Conservation (phyloP, 2,113 vertebrate genomes). For the Bubo blakistoni region DNA sequence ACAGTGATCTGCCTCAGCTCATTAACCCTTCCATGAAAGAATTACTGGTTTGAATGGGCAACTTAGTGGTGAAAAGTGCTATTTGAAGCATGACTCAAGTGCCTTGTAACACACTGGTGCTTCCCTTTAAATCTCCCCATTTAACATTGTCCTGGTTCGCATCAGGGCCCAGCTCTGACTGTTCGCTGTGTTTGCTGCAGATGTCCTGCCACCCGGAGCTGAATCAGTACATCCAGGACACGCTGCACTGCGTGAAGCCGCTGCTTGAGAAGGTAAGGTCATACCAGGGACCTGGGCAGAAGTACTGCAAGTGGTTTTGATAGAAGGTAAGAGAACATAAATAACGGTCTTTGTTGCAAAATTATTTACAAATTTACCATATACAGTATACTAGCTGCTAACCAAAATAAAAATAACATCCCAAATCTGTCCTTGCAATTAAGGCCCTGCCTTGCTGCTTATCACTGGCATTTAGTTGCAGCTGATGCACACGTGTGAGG, state of each 20-base stretch:
- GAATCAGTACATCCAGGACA: slow-evolving; percentile 97
- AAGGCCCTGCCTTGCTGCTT: background rate
- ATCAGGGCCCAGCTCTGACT: background rate
- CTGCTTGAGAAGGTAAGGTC: slow-evolving; percentile 92
- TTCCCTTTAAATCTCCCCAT: background rate
- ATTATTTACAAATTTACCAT: background rate
- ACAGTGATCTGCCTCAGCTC: background rate
- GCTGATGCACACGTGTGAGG: background rate
- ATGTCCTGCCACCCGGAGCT: slow-evolving; percentile 98
- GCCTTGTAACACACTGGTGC: background rate
- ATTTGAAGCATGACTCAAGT: background rate
- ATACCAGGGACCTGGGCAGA: background rate
- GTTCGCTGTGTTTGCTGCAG: slow-evolving; percentile 65
- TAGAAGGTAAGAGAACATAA: background rate
- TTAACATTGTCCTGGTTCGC: background rate
- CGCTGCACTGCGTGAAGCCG: slow-evolving; percentile 92
- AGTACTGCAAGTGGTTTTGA: background rate
- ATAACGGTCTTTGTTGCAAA: background rate
- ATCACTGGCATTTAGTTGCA: background rate
- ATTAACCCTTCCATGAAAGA: background rate
- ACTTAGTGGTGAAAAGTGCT: background rate
- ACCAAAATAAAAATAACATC: background rate
- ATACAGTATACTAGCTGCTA: background rate
- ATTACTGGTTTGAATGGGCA: background rate
- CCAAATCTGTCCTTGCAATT: background rate